Conservation (phyloP, 2,888 invertebrate species). For the Zootermopsis nevadensis region DNA sequence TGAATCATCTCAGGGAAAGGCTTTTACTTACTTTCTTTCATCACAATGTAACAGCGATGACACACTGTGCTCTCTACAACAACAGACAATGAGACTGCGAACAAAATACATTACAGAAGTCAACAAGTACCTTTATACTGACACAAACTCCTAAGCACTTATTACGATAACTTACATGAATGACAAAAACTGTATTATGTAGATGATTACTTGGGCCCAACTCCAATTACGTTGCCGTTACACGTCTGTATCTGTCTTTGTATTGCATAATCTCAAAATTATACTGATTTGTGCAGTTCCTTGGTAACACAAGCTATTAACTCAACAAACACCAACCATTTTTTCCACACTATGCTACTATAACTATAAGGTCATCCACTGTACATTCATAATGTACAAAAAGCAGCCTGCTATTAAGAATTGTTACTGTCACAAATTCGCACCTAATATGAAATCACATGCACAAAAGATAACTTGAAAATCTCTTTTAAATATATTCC, state of each 20-base stretch:
- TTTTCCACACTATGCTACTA: background rate
- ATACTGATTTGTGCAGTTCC: background rate
- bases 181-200: too few species aligned
- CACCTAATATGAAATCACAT: constrained; percentile 18
- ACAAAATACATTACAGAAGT: too few species aligned
- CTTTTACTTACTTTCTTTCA: too few species aligned
- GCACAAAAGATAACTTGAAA: constrained; percentile 28
- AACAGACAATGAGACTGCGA: too few species aligned
- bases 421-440: constrained; percentile 15
- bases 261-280: constrained; percentile 12
- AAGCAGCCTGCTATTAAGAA: background rate
- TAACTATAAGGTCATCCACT: constrained; percentile 3
- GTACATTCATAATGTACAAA: constrained; percentile 28
- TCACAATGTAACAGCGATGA: too few species aligned
- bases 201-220: background rate
- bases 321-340: constrained; percentile 17
- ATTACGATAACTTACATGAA: too few species aligned
- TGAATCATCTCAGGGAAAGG: too few species aligned
- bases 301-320: constrained; percentile 22
- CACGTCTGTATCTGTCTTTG: background rate
- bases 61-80: too few species aligned
- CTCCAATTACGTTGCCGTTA: background rate
- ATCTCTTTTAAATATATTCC: constrained; percentile 42
- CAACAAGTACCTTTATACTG: too few species aligned
- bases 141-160: too few species aligned